Conservation (phyloP, 2,113 vertebrate genomes). For the Amblyornis subalaris region DNA sequence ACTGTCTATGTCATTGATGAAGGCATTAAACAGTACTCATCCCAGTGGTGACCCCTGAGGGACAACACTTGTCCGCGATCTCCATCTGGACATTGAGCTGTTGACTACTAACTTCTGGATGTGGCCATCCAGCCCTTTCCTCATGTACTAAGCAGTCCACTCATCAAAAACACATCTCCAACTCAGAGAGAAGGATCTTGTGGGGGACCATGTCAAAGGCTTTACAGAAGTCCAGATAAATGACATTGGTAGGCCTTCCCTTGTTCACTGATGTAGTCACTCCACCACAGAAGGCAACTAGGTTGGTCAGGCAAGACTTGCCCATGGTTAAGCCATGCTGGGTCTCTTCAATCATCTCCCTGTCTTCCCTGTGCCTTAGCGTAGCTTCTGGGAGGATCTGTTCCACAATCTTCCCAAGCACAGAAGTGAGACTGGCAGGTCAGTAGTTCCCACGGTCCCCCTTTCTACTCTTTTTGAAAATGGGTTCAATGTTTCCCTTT, state of each 20-base stretch:
- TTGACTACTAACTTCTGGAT: not conserved
- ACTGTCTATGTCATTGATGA: not conserved
- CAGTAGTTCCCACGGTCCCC: fast-evolving
- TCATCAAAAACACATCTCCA: not conserved
- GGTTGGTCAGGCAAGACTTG: not conserved
- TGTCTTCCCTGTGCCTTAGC: not conserved
- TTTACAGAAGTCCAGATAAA: not conserved
- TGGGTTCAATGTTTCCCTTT: not conserved
- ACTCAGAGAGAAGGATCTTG: not conserved
- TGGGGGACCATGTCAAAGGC: fast-evolving
- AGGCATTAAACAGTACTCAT: not conserved
- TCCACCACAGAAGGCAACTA: not conserved
- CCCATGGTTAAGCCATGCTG: not conserved
- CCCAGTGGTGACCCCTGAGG: not conserved
- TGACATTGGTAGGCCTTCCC: not conserved
- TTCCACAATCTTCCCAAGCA: not conserved
- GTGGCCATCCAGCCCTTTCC: not conserved
- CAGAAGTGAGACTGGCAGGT: not conserved
- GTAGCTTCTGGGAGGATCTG: not conserved
- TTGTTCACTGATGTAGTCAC: not conserved
- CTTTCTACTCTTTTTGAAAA: not conserved
- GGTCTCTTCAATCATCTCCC: not conserved
- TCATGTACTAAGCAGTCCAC: not conserved
- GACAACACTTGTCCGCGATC: not conserved
- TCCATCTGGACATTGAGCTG: fast-evolving